Base-by-base conservation (phyloP, 2,113 vertebrate species). In the Brienomyrus longianalis region DNA sequence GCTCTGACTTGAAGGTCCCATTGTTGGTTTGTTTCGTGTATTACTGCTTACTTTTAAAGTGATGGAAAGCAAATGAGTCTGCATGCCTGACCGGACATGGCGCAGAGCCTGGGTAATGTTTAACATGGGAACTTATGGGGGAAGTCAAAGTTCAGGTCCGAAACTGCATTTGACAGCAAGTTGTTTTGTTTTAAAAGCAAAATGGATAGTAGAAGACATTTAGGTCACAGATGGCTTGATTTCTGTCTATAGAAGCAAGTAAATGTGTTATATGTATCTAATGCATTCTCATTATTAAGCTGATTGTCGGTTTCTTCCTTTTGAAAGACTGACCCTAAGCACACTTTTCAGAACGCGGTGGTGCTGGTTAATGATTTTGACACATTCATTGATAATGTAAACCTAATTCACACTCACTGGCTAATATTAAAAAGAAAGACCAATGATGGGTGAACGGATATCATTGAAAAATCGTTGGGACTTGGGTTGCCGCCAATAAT, bases 101-200 rank as follows among this genome's bases (percentile, higher is more conserved):
- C n/a, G n/a, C 80, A 43, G 43, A 84, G 83, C 48, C 50, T 13
- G 52, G 45, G 56, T 89, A 47, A 89, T 85, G 52, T 89, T 84
- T 84, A 84, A 85, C 77, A 47, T 10, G 9, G 43, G 83, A 56
- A 48, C 31, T 62, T 13, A 83, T 11, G 31, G 13, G 88, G 80
- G n/a, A 89, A 48, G 39, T 35, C 23, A 59, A 59, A 89, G 74
- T 83, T 59, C 77, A 89, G 39, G 11, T 74, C n/a, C 21, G 4
- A 11, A 54, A 85, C 47, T 43, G 35, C 35, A 23, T 83, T 84
- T 89, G 27, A 54, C 48, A 83, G 45, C 74, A 23, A 83, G 47
- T 83, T 59, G 31, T 48, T 56, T 86, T 50, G 45, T 23, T 85
- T 54, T 66, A 83, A 59, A 83, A 83, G 19, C 23, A 45, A 47